These are phyloP conservation scores for Pandemis heparana DNA, from an alignment of 2,888 invertebrate species.

Conservation along the genomic window DNA sequence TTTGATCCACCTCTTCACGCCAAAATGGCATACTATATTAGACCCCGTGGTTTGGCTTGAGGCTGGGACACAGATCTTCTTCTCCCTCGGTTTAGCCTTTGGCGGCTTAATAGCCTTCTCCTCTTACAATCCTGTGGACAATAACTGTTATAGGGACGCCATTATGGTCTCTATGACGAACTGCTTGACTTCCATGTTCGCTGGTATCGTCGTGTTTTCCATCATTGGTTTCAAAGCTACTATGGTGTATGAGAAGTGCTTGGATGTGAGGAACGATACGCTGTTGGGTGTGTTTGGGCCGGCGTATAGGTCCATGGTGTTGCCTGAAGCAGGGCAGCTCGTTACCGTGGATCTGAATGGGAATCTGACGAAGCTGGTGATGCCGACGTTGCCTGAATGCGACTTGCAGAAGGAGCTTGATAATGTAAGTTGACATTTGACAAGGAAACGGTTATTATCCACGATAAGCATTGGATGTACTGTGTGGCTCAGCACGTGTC, in stretches of 20 bases:
- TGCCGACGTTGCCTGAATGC: conserved; percentile 90
- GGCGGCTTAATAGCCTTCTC: conserved; percentile 98
- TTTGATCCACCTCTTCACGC: conserved; percentile 94
- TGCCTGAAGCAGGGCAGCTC: conserved; percentile 85
- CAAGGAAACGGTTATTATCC: no score
- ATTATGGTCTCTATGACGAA: conserved; percentile 96
- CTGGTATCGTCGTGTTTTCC: conserved; percentile 97
- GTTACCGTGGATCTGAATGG: conserved; percentile 83
- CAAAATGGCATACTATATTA: conserved; percentile 95
- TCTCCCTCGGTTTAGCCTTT: conserved; percentile 97
- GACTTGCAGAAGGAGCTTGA: conserved; percentile 94
- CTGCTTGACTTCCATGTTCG: conserved; percentile 98
- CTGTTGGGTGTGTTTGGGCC: conserved; percentile 85
- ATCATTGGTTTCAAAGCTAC: conserved; percentile 97
- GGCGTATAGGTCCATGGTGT: conserved; percentile 70
- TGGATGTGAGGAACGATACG: conserved; percentile 87
- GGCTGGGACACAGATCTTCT: conserved; percentile 99
- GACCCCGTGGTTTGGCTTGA: conserved; percentile 99
- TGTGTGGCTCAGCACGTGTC: no score
- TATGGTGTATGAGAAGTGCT: conserved; percentile 92
- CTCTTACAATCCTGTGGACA: conserved; percentile 98
- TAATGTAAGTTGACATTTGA: conserved; percentile 88
- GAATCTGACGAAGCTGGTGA: conserved; percentile 85
- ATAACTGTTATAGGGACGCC: conserved; percentile 98
- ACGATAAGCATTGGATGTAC: no score